Conservation (phyloP, 2,113 vertebrate species). For the Microtus pennsylvanicus region DNA sequence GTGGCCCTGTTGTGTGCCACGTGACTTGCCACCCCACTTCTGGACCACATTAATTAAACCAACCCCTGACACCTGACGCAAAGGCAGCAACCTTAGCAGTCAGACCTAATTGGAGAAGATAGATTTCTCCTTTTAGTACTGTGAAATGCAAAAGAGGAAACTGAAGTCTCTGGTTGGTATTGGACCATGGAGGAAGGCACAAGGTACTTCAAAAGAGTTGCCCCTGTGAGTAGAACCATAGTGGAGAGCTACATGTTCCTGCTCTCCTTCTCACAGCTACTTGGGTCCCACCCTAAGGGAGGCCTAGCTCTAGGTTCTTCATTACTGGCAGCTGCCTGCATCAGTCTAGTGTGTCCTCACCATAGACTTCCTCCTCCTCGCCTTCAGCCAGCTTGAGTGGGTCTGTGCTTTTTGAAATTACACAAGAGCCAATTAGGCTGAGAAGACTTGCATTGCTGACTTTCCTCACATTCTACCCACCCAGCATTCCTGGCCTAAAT, state of each 20-base stretch:
- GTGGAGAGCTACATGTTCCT: not conserved
- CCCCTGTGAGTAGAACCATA: not conserved
- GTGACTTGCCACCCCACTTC: not conserved
- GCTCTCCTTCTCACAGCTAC: not conserved
- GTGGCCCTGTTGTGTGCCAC: not conserved
- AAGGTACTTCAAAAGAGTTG: not conserved
- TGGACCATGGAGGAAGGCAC: not conserved
- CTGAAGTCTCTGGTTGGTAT: not conserved
- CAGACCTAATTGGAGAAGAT: not conserved
- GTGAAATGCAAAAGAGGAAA: not conserved
- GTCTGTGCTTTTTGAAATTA: slow-evolving; percentile 22
- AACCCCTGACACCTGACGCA: not conserved
- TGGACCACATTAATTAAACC: slow-evolving; percentile 17
- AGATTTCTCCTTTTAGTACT: not conserved
- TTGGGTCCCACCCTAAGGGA: not conserved
- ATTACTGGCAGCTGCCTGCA: not conserved
- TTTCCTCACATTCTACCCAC: not conserved
- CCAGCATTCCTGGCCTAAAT: not conserved
- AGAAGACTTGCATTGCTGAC: not conserved
- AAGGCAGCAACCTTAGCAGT: not conserved
- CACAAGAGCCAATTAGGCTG: not conserved
- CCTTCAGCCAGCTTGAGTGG: slow-evolving; percentile 8
- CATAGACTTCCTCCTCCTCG: not conserved
- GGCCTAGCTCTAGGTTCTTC: not conserved
- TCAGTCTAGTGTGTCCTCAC: not conserved